phyloP scores from a whole-genome alignment of 2,888 invertebrate species.

The Octonoba sinensis region DNA sequence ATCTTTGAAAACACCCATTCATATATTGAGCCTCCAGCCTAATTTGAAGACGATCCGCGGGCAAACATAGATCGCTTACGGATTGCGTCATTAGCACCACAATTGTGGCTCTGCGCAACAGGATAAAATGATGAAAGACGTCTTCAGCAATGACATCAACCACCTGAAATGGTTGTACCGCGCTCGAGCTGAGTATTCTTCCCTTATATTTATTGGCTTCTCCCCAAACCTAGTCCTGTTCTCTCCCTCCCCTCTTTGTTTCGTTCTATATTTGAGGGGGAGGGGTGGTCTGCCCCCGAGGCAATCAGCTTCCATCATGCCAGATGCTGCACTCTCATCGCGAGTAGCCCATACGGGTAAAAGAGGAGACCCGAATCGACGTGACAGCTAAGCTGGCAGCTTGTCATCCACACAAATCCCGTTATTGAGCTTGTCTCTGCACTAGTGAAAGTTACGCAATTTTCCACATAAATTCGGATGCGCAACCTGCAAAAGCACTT shows the following conservation, averaged over 20 bases:
- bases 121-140: constrained; percentile 39
- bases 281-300: constrained; percentile 15
- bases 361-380: constrained; percentile 37
- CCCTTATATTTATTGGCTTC: constrained; percentile 40
- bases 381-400: constrained; percentile 62
- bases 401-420: constrained; percentile 59
- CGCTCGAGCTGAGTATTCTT: constrained; percentile 19
- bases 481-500: too few relatives aligned
- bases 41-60: too few relatives aligned
- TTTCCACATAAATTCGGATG: constrained; percentile 48
- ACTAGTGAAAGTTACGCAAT: constrained; percentile 34
- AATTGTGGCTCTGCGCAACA: constrained; percentile 41
- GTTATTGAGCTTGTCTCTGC: constrained; percentile 62
- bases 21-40: too few relatives aligned
- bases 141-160: constrained; percentile 38
- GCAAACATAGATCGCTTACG: constrained; percentile 24
- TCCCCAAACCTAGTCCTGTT: constrained; percentile 6
- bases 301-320: constrained; percentile 61
- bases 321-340: constrained; percentile 61
- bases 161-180: constrained; percentile 26
- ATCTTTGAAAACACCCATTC: too few relatives aligned
- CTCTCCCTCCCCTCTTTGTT: not conserved
- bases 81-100: constrained; percentile 35
- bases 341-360: constrained; percentile 24
- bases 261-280: constrained; percentile 22